Percentiles rank a stretch among this genome's conserved stretches.
Evolutionary conservation across 1,140 invertebrate species (phyloP).

Genomic region (Meloidogyne chitwoodi): DNA sequence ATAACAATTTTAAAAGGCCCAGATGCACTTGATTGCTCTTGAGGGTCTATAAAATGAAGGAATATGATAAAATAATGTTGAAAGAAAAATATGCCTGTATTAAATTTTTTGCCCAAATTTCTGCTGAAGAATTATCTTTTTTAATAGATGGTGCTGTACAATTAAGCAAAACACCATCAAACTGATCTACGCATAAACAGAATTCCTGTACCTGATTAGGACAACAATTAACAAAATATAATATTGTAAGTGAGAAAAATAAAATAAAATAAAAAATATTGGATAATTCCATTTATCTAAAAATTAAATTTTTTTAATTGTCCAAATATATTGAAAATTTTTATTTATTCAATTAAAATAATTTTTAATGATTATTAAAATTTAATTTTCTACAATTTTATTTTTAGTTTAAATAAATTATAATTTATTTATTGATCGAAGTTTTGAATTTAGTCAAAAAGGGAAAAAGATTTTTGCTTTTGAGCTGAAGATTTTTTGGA

Average conservation of each 20-base stretch:
- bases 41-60: slow-evolving; percentile 27
- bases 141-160: slow-evolving; percentile 13
- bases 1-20: slow-evolving; percentile 45
- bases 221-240: slow-evolving; percentile 15
- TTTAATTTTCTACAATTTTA: background rate
- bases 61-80: background rate
- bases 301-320: too few species aligned
- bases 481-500: background rate
- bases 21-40: slow-evolving; percentile 45
- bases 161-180: slow-evolving; percentile 40
- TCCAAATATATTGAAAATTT: too few species aligned
- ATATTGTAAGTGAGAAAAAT: too few species aligned
- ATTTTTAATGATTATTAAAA: background rate
- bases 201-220: slow-evolving; percentile 27
- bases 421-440: background rate
- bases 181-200: slow-evolving; percentile 34
- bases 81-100: slow-evolving; percentile 3
- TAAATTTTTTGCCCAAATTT: background rate
- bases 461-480: background rate
- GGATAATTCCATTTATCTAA: background rate
- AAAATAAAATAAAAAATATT: background rate
- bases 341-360: too few species aligned
- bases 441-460: background rate
- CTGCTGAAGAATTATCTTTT: background rate
- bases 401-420: background rate